Evolutionary conservation across 2,797 vertebrate species (phyloP), one percentile per base, ranked within the genome.

Genomic region (Eupleurogrammus muticus): DNA sequence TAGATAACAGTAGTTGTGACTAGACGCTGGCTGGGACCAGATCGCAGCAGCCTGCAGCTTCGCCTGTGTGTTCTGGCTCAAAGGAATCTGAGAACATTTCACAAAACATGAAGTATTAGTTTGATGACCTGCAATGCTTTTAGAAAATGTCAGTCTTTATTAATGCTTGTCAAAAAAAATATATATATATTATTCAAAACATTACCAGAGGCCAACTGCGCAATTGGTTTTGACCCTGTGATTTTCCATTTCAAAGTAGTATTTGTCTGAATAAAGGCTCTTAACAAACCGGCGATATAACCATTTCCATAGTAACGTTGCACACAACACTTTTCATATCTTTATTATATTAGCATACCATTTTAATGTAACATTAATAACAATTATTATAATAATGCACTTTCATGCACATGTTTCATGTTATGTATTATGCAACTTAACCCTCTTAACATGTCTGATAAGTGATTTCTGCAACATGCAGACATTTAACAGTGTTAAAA

Each of bases 1-100:
- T 28, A 28, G 28, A 28, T 28, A 6, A 28, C 28, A 28, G 28
- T 28, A n/a, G 28, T 28, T 28, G 3, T 23, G 70, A 61, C 59
- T 67, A 40, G 48, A 62, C 19, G 9, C 24, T 63, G 20, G 44
- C 54, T 55, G 51, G 35, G 23, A 35, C 64, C 70, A 42, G 32
- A 47, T 28, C 58, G 52, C 50, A 48, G 53, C 17, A 55, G 51
- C 11, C 51, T 19, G 24, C 69, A 76, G 24, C 28, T 9, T 20
- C 28, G 55, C 11, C 5, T 28, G 23, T 66, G 23, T 6, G n/a
- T 28, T 47, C n/a, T 46, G 2, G 35, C 69, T 74, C 66, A 53
- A 38, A 48, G 32, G 17, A 61, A 66, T 59, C 7, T 34, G 40
- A 50, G 23, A 51, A 54, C 14, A 10, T 47, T 65, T 64, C 5